phyloP scores from a whole-genome alignment of 2,797 vertebrate genomes.

The Micrastur ruficollis region DNA sequence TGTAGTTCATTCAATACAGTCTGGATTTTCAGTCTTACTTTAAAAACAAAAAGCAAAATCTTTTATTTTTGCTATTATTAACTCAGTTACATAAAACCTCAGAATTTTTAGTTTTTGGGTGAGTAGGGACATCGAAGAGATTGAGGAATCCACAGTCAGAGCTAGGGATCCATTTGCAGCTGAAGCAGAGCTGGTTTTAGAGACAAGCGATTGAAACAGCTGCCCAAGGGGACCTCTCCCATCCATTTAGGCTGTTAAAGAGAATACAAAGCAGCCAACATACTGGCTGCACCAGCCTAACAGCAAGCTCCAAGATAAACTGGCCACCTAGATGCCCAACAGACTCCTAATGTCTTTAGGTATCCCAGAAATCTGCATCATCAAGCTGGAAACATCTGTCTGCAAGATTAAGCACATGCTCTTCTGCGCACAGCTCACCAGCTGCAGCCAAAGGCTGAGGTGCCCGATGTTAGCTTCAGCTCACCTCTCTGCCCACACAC shows the following conservation, averaged over 20 bases:
- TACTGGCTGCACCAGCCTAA: neutral
- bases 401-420: accelerated
- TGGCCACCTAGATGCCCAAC: neutral
- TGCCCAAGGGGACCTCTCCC: neutral
- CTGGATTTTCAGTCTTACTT: neutral
- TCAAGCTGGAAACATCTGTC: neutral
- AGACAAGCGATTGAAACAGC: neutral
- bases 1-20: neutral
- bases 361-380: neutral
- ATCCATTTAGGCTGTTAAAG: neutral
- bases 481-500: neutral
- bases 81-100: neutral
- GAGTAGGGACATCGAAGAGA: neutral
- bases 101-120: neutral
- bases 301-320: neutral
- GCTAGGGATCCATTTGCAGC: neutral
- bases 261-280: neutral
- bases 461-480: neutral
- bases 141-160: neutral
- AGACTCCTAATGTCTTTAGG: neutral
- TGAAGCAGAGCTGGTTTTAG: neutral
- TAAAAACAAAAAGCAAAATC: neutral
- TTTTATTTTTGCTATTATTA: too few relatives aligned
- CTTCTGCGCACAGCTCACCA: neutral
- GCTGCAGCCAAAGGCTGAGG: neutral